Evolutionary conservation across 2,888 invertebrate species (phyloP), one percentile per base, ranked within the genome.

Genomic region (Luperina nickerlii): DNA sequence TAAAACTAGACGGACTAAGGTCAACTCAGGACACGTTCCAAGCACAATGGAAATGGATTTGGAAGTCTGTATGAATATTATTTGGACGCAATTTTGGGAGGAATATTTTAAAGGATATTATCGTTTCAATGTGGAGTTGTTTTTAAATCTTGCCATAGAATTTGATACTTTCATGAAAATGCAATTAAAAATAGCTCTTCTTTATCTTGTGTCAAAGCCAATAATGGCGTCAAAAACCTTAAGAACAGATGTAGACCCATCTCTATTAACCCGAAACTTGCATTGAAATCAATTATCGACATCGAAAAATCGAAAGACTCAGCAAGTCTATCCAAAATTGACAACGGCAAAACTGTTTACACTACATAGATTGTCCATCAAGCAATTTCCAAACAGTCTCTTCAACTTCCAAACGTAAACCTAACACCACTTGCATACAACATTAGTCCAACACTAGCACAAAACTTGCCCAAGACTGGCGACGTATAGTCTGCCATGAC

Each of bases 401-500:
- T 45, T 71, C 63, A 73, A n/a, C 67, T 72, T 11, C 68, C 45
- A 54, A 57, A 57, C 67, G 48, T 83, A 78, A 83, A 68, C 81
- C 76, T 68, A 81, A 77, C 63, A 20, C 20, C 42, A 38, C 66
- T 68, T 82, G 63, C 73, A 76, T 78, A 63, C 63, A 77, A 78
- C 68, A n/a, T 84, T 66, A 68, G 70, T 32, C 24, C 69, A 71
- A 74, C 87, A 79, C 78, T 76, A 79, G 74, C 84, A 82, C 84
- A 86, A 90, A 89, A 90, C 89, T 90, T 88, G 87, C 92, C 94
- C 95, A 86, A 85, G 89, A 76, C 70, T 83, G 93, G 93, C 96
- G 95, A 92, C 95, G 92, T 86, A 84, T 78, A 91, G 94, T 93
- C 94, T 93, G 88, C 87, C 82, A 86, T 95, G 96, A 95, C 96